Conservation (phyloP, 2,113 vertebrate genomes). For the Artemisiospiza belli region DNA sequence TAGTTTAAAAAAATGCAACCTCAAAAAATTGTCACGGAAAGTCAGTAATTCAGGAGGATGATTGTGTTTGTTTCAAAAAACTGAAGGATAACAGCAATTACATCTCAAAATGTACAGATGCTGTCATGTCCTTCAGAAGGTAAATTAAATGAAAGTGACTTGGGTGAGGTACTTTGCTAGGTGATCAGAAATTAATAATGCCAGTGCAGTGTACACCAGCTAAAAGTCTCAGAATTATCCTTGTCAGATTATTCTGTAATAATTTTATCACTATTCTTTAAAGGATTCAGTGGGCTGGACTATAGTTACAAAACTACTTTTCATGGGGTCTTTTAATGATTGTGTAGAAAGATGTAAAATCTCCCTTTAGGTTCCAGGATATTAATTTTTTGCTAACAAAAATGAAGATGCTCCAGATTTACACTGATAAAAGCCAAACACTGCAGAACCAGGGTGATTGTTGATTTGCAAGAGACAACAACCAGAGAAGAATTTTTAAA, state of each 20-base stretch:
- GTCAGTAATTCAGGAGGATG: slow-evolving; percentile 75
- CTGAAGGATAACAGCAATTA: slow-evolving; percentile 80
- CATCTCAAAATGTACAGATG: slow-evolving; percentile 74
- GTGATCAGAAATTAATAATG: slow-evolving; percentile 57
- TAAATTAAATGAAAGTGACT: slow-evolving; percentile 78
- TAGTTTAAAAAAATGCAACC: slow-evolving; percentile 77
- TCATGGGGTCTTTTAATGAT: background rate
- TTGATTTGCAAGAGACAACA: background rate
- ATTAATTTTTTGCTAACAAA: background rate
- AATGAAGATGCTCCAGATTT: background rate
- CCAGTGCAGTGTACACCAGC: background rate
- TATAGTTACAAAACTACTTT: slow-evolving; percentile 35
- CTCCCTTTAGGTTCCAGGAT: background rate
- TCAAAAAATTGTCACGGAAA: slow-evolving; percentile 76
- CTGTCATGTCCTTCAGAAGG: slow-evolving; percentile 73
- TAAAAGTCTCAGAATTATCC: slow-evolving; percentile 56
- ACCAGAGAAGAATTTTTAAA: background rate
- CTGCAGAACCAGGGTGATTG: background rate
- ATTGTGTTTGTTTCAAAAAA: slow-evolving; percentile 80
- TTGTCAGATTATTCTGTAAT: slow-evolving; percentile 32
- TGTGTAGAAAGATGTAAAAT: background rate
- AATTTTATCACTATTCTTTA: slow-evolving; percentile 52
- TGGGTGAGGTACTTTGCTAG: slow-evolving; percentile 37
- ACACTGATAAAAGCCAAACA: background rate
- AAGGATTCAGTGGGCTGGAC: slow-evolving; percentile 11